phyloP scores from a whole-genome alignment of 2,888 invertebrate species.

The Plagodis pulveraria region DNA sequence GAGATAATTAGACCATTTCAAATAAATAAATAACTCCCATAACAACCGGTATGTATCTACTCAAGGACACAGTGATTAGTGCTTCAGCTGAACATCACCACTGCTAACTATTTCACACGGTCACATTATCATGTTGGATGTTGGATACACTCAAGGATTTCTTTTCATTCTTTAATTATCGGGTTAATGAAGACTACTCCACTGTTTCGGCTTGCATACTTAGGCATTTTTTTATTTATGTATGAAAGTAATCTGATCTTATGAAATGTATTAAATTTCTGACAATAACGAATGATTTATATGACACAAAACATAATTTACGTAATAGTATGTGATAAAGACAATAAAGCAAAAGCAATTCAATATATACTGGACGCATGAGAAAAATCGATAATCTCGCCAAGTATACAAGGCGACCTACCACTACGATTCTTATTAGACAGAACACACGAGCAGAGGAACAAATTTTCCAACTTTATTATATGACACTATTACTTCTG shows the following conservation, averaged over 20 bases:
- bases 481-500: slow-evolving; percentile 7
- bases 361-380: slow-evolving; percentile 52
- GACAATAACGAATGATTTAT: too few species aligned
- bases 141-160: slow-evolving; percentile 21
- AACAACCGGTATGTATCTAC: not conserved
- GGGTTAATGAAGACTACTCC: slow-evolving; percentile 17
- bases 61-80: slow-evolving; percentile 25
- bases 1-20: too few species aligned
- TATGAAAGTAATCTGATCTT: too few species aligned
- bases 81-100: slow-evolving; percentile 16
- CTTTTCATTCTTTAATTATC: slow-evolving; percentile 22
- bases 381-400: slow-evolving; percentile 75
- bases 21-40: not conserved
- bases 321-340: not conserved
- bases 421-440: slow-evolving; percentile 43
- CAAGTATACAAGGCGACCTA: slow-evolving; percentile 54
- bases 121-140: slow-evolving; percentile 8
- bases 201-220: too few species aligned
- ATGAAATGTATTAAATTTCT: not conserved
- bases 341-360: slow-evolving; percentile 5
- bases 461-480: slow-evolving; percentile 15
- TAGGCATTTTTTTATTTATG: too few species aligned
- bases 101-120: slow-evolving; percentile 22
- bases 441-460: slow-evolving; percentile 26
- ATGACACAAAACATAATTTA: not conserved